Evolutionary conservation across 2,888 invertebrate genomes (phyloP).

Genomic region (Tinea pellionella): DNA sequence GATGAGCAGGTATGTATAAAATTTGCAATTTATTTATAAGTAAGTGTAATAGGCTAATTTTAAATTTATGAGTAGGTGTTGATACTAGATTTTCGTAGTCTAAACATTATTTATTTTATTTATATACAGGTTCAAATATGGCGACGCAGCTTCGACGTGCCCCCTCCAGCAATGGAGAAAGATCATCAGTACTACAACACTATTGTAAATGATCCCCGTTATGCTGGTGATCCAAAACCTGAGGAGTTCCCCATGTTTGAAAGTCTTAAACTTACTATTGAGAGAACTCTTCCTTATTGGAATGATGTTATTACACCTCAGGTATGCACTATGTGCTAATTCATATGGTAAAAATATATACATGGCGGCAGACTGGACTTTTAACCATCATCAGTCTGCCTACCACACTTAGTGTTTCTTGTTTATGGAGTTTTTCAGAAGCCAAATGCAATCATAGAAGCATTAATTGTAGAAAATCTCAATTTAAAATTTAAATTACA

Average conservation of each 20-base stretch:
- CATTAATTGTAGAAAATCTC: too few relatives aligned
- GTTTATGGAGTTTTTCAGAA: too few relatives aligned
- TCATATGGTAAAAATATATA: too few relatives aligned
- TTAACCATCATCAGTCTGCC: too few relatives aligned
- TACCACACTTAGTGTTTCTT: too few relatives aligned
- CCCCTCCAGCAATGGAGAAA: slow-evolving; percentile 84
- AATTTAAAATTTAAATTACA: too few relatives aligned
- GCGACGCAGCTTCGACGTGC: slow-evolving; percentile 85
- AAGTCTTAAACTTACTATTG: slow-evolving; percentile 84
- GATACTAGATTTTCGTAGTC: not conserved
- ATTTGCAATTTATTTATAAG: not conserved
- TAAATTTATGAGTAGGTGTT: not conserved
- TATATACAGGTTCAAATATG: slow-evolving; percentile 78
- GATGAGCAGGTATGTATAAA: slow-evolving; percentile 77
- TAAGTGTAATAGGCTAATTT: not conserved
- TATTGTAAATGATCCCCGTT: slow-evolving; percentile 82
- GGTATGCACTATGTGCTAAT: slow-evolving; percentile 28
- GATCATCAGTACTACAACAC: slow-evolving; percentile 79
- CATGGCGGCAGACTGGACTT: too few relatives aligned
- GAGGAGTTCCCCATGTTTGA: slow-evolving; percentile 86
- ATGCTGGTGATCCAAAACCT: slow-evolving; percentile 76
- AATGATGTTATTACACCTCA: slow-evolving; percentile 83
- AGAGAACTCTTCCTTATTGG: slow-evolving; percentile 88
- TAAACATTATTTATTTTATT: not conserved
- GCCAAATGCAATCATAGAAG: too few relatives aligned